phyloP scores from a whole-genome alignment of 1,140 invertebrate species.

The Hycleus phaleratus region DNA sequence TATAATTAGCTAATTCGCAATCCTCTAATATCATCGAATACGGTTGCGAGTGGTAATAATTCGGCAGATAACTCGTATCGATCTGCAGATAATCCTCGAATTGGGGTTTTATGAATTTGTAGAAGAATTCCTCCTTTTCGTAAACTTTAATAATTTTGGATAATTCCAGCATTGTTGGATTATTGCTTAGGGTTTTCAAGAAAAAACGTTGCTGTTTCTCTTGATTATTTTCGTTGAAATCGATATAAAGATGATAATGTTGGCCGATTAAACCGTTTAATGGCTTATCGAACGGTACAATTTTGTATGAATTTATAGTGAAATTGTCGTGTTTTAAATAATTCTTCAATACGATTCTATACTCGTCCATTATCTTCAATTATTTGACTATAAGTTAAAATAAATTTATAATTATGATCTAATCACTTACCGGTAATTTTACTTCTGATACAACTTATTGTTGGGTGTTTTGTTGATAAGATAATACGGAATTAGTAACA shows the following conservation, averaged over 20 bases:
- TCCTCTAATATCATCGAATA: constrained; percentile 22
- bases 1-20: constrained; percentile 7
- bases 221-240: constrained; percentile 7
- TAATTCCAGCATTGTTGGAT: constrained; percentile 8
- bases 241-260: constrained; percentile 18
- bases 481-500: too few species aligned
- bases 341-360: constrained; percentile 2
- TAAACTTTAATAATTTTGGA: constrained; percentile 13
- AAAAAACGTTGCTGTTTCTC: constrained; percentile 11
- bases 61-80: constrained; percentile 10
- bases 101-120: constrained; percentile 6
- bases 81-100: constrained; percentile 8
- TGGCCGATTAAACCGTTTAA: constrained; percentile 17
- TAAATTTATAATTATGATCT: too few species aligned
- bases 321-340: constrained; percentile 1
- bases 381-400: too few species aligned
- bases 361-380: constrained; percentile 3
- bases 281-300: constrained; percentile 7
- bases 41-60: constrained; percentile 17
- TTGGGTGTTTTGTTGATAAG: too few species aligned
- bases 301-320: constrained; percentile 4
- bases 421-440: too few species aligned
- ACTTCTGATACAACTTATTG: too few species aligned
- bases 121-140: constrained; percentile 24
- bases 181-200: constrained; percentile 19